Percentiles rank a stretch among this genome's conserved stretches.
Evolutionary conservation across 2,797 vertebrate species (phyloP).

Genomic region (Gymnopithys bicolor): DNA sequence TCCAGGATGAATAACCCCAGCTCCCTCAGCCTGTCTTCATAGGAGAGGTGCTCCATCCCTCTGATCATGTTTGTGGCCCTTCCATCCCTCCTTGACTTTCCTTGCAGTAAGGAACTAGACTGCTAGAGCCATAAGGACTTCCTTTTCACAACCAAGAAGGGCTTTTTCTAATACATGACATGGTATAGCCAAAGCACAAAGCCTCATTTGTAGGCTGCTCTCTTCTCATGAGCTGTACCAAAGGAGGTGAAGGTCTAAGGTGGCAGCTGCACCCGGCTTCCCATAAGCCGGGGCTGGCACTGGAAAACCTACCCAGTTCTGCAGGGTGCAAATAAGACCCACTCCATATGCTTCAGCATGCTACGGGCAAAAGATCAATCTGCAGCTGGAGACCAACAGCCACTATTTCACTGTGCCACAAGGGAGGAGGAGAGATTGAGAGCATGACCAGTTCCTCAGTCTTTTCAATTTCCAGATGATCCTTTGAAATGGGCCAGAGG

Average conservation of each 20-base stretch:
- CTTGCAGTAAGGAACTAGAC: background rate
- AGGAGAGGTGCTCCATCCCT: background rate
- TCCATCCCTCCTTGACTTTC: background rate
- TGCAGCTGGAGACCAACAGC: background rate
- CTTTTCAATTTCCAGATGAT: background rate
- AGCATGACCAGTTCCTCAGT: background rate
- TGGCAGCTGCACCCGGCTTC: background rate
- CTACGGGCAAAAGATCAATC: rapidly evolving
- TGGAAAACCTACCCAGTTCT: background rate
- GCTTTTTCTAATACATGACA: background rate
- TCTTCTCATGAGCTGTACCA: background rate
- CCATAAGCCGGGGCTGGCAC: background rate
- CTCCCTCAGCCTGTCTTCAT: background rate
- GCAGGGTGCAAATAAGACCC: background rate
- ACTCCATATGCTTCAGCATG: background rate
- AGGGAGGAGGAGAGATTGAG: background rate
- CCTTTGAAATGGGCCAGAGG: background rate
- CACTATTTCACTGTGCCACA: background rate
- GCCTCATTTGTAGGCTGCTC: background rate
- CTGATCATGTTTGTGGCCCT: background rate
- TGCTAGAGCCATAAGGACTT: background rate
- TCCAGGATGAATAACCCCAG: background rate
- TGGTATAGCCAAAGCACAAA: background rate
- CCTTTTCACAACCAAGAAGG: background rate
- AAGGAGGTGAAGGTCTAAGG: background rate